These are phyloP conservation scores for Cosmia pyralina DNA, from an alignment of 2,888 invertebrate genomes.

Conservation along the genomic window DNA sequence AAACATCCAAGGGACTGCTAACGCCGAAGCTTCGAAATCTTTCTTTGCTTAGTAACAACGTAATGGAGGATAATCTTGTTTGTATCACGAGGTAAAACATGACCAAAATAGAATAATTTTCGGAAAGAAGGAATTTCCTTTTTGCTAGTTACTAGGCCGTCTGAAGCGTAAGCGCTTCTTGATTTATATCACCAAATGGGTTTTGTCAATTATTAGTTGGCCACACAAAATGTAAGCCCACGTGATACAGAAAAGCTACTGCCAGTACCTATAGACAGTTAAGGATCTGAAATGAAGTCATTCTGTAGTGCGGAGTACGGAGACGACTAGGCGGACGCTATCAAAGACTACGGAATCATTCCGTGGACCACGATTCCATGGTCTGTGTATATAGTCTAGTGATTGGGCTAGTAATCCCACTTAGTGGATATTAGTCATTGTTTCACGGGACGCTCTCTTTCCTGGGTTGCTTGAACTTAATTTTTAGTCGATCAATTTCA, in stretches of 20 bases:
- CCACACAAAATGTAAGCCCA: background rate
- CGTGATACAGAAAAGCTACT: background rate
- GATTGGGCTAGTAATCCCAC: background rate
- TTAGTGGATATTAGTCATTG: no score
- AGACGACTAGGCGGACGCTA: background rate
- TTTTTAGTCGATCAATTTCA: background rate
- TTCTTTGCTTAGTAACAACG: conserved; percentile 22
- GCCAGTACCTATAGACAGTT: background rate
- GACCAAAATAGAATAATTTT: conserved; percentile 4
- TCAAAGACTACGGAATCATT: no score
- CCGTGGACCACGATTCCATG: no score
- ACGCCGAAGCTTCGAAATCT: background rate
- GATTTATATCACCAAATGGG: background rate
- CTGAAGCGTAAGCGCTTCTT: background rate
- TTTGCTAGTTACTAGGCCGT: background rate
- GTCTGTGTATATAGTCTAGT: background rate
- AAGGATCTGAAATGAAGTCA: background rate
- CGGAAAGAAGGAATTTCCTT: background rate
- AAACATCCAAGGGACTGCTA: background rate
- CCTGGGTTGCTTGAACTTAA: background rate
- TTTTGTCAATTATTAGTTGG: background rate
- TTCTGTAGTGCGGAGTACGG: background rate
- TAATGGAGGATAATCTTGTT: conserved; percentile 30
- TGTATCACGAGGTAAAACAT: conserved; percentile 19
- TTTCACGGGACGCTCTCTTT: background rate